These are phyloP conservation scores for Triplophysa bombifrons DNA, from an alignment of 2,797 vertebrate genomes.

Conservation along the genomic window DNA sequence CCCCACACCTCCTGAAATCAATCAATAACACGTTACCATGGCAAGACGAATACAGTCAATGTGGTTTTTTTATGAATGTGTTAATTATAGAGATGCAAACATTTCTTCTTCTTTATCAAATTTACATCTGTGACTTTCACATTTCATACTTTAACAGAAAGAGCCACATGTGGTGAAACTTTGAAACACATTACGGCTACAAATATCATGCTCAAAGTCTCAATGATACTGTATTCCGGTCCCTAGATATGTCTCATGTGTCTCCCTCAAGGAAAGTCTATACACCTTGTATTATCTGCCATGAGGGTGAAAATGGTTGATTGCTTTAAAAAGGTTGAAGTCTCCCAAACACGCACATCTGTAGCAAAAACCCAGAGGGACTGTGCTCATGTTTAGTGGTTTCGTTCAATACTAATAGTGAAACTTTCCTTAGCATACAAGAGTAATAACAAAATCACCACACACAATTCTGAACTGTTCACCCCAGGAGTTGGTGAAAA, in stretches of 20 bases:
- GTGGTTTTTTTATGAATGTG: no score
- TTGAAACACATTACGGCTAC: no score
- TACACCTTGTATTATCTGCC: not conserved
- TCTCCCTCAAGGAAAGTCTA: not conserved
- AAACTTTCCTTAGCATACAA: not conserved
- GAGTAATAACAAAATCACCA: not conserved
- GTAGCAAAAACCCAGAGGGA: not conserved
- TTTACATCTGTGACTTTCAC: no score
- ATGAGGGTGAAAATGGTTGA: not conserved
- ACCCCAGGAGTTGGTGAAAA: not conserved
- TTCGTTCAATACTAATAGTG: not conserved
- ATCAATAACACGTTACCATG: not conserved
- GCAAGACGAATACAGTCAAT: not conserved
- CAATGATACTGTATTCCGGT: not conserved
- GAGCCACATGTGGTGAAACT: no score
- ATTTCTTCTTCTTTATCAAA: no score
- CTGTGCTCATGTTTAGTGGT: not conserved
- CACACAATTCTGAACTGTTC: not conserved
- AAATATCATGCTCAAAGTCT: not conserved
- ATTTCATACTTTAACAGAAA: no score
- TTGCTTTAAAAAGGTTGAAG: not conserved
- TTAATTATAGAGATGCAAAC: no score
- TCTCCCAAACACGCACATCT: not conserved
- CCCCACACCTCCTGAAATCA: constrained; percentile 71
- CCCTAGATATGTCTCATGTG: not conserved